These are phyloP conservation scores for Epizoanthus fatuus DNA, from an alignment of 92 coral and sea anemone species.

Conservation along the genomic window DNA sequence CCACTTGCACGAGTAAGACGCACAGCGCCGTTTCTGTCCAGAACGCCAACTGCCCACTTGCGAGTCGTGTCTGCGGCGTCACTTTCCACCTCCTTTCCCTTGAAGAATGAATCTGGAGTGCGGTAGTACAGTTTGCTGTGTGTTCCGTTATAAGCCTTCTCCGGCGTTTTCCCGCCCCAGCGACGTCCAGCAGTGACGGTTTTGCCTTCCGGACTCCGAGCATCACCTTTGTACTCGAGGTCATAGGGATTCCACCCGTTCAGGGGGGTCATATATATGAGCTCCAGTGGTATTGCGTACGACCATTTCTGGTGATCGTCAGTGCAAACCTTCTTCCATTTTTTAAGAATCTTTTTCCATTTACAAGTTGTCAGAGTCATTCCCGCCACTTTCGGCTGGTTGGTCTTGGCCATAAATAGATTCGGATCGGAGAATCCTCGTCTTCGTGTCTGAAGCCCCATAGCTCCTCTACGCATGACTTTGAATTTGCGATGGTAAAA, in stretches of 20 bases:
- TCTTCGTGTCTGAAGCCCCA: constrained; percentile 39
- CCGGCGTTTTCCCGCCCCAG: constrained; percentile 15
- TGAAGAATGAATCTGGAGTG: constrained; percentile 51
- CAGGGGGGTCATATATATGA: constrained; percentile 52
- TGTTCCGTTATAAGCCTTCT: constrained; percentile 50
- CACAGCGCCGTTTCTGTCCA: constrained; percentile 15
- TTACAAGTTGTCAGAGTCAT: constrained; percentile 22
- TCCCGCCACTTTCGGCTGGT: constrained; percentile 43
- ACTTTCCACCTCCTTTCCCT: constrained; percentile 4
- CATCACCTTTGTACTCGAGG: constrained; percentile 50
- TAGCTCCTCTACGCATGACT: constrained; percentile 41
- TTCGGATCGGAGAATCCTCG: constrained; percentile 54
- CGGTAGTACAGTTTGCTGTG: constrained; percentile 37
- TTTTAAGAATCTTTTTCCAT: not conserved
- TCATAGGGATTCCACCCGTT: constrained; percentile 49
- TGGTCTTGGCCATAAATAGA: constrained; percentile 54
- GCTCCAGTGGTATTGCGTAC: constrained; percentile 56
- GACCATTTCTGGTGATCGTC: constrained; percentile 24
- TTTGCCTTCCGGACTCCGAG: constrained; percentile 5
- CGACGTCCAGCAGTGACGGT: constrained; percentile 31
- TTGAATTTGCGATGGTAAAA: constrained; percentile 46
- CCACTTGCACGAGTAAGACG: constrained; percentile 49
- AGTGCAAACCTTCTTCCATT: constrained; percentile 17
- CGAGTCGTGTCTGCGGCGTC: constrained; percentile 60
- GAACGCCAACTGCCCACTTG: constrained; percentile 44